phyloP scores from a whole-genome alignment of 2,797 vertebrate genomes.

The Peromyscus nudipes region DNA sequence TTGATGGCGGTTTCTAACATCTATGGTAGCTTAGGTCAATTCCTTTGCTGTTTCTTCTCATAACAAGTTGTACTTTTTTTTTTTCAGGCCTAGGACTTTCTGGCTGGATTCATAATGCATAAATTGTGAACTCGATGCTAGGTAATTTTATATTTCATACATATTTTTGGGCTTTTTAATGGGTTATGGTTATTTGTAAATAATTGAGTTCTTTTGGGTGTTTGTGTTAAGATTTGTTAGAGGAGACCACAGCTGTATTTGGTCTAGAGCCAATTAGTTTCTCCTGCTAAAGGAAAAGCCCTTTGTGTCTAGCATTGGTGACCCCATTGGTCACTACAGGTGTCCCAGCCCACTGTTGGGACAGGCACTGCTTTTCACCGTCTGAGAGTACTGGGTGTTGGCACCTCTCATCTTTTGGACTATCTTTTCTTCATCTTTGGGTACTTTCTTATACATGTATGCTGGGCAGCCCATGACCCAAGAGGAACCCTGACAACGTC shows the following conservation, averaged over 20 bases:
- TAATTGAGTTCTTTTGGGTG: not conserved
- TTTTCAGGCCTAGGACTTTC: conserved; percentile 25
- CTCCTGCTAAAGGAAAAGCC: not conserved
- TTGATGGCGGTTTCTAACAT: not conserved
- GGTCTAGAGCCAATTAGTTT: not conserved
- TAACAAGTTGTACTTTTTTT: not conserved
- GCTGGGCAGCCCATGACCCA: not conserved
- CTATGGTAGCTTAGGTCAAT: not conserved
- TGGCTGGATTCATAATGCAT: not conserved
- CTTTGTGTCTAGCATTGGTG: not conserved
- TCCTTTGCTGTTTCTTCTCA: conserved; percentile 19
- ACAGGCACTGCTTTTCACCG: not conserved
- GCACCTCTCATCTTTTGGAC: not conserved
- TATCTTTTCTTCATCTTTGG: not conserved
- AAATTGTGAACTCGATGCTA: conserved; percentile 23
- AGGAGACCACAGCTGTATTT: not conserved
- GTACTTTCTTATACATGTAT: not conserved
- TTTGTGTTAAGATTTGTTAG: conserved; percentile 18
- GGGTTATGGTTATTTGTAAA: conserved; percentile 47
- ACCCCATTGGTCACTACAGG: not conserved
- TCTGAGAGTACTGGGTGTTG: not conserved
- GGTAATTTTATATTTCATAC: conserved; percentile 48
- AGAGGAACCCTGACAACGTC: not conserved
- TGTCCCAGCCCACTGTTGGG: not conserved
- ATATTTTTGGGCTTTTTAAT: conserved; percentile 31